Base-by-base conservation (phyloP, 2,888 invertebrate species). In the Osmoderma eremita region DNA sequence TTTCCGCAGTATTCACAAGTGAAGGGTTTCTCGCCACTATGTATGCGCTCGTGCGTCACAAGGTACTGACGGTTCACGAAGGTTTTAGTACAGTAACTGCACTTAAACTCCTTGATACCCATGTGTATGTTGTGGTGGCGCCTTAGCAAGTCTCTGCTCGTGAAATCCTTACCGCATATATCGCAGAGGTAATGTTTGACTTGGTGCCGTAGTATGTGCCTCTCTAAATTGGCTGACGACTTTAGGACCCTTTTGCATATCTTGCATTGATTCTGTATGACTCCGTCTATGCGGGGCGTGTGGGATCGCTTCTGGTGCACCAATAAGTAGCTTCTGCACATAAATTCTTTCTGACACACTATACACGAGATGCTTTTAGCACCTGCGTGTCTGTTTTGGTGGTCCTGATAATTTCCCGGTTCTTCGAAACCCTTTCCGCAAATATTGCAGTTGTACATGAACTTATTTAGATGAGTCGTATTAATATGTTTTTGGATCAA, bases 21-120 rank as follows among this genome's bases (percentile, higher is more conserved):
- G 79, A 87, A 86, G 39, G 88, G 88, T 78, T 86, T 87, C 79
- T 88, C 88, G 49, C 88, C 88, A 71, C 85, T 86, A 81, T 88
- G 88, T 77, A 85, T 86, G 78, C 88, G 81, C 78, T 86, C 85
- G 78, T 88, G 88, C 69, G 87, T 86, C 72, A 86, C 85, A 65
- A 88, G 83, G 51, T 87, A 87, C 69, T 86, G 86, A 10, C 86
- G 82, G 80, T 87, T 87, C 54, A 84, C 85, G 81, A 88, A 88
- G 36, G 85, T 85, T 78, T 87, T 88, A n/a, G 86, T 86, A 79
- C 88, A 88, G 76, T 85, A 83, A 68, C 74, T 73, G 42, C 78
- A 77, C 10, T 68, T 67, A 56, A 76, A 75, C 0, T 78, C 76
- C 39, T 76, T 77, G 20, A 75, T 72, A 1, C 78, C 78, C 6